phyloP scores from a whole-genome alignment of 2,888 invertebrate genomes.

The Abrostola triplasia region DNA sequence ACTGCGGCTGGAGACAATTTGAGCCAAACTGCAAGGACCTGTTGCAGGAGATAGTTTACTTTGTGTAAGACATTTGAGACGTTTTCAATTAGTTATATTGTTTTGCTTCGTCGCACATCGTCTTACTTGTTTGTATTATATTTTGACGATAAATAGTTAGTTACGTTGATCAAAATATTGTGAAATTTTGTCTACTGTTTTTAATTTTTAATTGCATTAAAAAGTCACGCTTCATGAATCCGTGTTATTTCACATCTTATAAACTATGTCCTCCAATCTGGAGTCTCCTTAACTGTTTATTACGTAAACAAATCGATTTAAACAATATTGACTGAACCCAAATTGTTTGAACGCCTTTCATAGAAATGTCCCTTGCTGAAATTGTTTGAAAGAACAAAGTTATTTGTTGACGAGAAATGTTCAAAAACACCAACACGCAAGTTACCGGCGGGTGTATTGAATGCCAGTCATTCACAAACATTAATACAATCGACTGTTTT shows the following conservation, averaged over 20 bases:
- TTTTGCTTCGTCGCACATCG: too few relatives aligned
- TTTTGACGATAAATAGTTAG: too few relatives aligned
- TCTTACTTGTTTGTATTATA: too few relatives aligned
- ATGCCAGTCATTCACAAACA: slow-evolving; percentile 4
- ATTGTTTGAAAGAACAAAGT: background rate
- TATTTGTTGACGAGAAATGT: background rate
- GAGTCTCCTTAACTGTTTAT: too few relatives aligned
- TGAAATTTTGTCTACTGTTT: too few relatives aligned
- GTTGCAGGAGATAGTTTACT: background rate
- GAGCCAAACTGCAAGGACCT: background rate
- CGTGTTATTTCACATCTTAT: too few relatives aligned
- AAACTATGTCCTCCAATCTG: too few relatives aligned
- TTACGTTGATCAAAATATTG: too few relatives aligned
- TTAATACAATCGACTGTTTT: background rate
- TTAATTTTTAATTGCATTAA: too few relatives aligned
- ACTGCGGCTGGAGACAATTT: background rate
- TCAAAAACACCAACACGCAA: background rate
- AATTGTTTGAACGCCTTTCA: background rate
- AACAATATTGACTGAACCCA: background rate
- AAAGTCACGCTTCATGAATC: too few relatives aligned
- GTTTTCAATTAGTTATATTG: too few relatives aligned
- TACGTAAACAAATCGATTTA: too few relatives aligned
- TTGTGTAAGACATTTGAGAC: background rate
- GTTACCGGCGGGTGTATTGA: background rate
- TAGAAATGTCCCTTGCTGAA: background rate